Percentiles rank a stretch among this genome's conserved stretches.
phyloP scores from a whole-genome alignment of 2,888 invertebrate species.

The Cordilura impudica region DNA sequence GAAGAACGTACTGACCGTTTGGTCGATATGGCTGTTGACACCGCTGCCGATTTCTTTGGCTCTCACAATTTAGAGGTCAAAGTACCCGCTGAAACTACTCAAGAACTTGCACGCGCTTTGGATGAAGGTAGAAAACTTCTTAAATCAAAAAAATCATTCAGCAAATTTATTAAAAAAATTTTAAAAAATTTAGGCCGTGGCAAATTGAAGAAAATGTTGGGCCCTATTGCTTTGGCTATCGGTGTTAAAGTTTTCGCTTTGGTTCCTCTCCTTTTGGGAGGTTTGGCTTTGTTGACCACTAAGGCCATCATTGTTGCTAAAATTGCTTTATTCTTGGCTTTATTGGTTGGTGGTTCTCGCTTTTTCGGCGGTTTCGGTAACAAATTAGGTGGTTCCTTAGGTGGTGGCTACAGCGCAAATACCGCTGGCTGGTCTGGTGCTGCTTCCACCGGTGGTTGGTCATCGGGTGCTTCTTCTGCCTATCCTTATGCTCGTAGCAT shows the following conservation, averaged over 20 bases:
- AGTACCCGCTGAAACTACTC: conserved; percentile 83
- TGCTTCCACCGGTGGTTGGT: conserved; percentile 65
- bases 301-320: conserved; percentile 89
- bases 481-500: conserved; percentile 80
- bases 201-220: conserved; percentile 86
- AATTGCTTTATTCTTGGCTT: conserved; percentile 86
- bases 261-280: conserved; percentile 84
- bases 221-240: conserved; percentile 83
- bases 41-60: conserved; percentile 80
- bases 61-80: conserved; percentile 84
- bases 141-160: conserved; percentile 4
- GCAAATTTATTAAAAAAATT: conserved; percentile 37
- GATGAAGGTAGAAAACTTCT: conserved; percentile 83
- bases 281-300: conserved; percentile 84
- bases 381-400: conserved; percentile 72
- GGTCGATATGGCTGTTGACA: conserved; percentile 80
- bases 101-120: conserved; percentile 84
- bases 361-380: conserved; percentile 80
- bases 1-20: conserved; percentile 80
- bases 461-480: conserved; percentile 71
- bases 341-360: conserved; percentile 84
- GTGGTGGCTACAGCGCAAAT: conserved; percentile 69
- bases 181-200: conserved; percentile 81
- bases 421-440: conserved; percentile 67
- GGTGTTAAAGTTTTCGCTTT: conserved; percentile 86